phyloP scores from a whole-genome alignment of 2,888 invertebrate genomes.

The Drosophila prolongata region DNA sequence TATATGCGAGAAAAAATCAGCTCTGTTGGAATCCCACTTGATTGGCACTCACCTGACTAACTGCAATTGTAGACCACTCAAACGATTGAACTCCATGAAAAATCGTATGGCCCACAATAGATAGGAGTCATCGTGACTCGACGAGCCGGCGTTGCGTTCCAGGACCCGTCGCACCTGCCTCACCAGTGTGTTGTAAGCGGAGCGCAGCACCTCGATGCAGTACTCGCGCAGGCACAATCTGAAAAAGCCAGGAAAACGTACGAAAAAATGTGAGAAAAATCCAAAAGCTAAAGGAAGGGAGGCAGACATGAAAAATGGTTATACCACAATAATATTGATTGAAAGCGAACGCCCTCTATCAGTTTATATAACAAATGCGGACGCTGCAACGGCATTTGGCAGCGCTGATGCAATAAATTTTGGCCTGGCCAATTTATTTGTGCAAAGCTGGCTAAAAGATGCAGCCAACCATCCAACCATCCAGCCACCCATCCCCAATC shows the following conservation, averaged over 20 bases:
- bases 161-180: constrained; percentile 92
- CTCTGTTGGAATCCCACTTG: constrained; percentile 3
- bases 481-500: constrained; percentile 2
- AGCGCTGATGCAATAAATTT: constrained; percentile 74
- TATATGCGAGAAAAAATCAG: neutral
- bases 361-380: constrained; percentile 58
- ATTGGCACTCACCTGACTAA: constrained; percentile 90
- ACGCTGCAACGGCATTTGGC: constrained; percentile 65
- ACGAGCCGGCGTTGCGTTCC: constrained; percentile 87
- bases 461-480: constrained; percentile 40
- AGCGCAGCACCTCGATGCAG: constrained; percentile 95
- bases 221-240: constrained; percentile 96
- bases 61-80: constrained; percentile 93
- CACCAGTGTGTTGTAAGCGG: constrained; percentile 97
- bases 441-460: constrained; percentile 57
- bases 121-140: constrained; percentile 95
- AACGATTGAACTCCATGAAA: constrained; percentile 98
- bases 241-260: constrained; percentile 37
- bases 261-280: constrained; percentile 17
- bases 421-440: constrained; percentile 72
- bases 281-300: constrained; percentile 12
- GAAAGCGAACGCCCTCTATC: constrained; percentile 56
- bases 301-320: constrained; percentile 70
- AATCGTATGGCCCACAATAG: constrained; percentile 97
- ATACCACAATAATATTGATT: constrained; percentile 78